Conservation (phyloP, 2,113 vertebrate genomes). For the Ariopsis seemanni region DNA sequence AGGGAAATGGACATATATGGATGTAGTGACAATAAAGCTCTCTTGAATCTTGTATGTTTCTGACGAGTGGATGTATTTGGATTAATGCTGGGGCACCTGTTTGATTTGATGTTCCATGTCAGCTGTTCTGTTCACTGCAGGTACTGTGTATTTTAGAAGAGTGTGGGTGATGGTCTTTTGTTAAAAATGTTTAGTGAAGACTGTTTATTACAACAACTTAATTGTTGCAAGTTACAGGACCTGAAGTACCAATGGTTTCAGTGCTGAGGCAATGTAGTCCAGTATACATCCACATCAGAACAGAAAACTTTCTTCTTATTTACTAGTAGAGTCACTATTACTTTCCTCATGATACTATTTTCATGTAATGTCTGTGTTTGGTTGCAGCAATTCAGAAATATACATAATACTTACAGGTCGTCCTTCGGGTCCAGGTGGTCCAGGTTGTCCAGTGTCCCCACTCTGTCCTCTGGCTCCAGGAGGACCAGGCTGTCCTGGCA, state of each 20-base stretch:
- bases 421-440: conserved; percentile 84
- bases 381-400: background rate
- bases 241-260: background rate
- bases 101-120: background rate
- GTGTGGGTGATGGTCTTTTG: background rate
- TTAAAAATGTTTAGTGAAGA: background rate
- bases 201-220: background rate
- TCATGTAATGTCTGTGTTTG: background rate
- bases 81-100: background rate
- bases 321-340: background rate
- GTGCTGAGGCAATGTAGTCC: background rate
- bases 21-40: too few species aligned
- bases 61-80: background rate
- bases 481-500: conserved; percentile 77
- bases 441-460: conserved; percentile 78
- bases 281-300: background rate
- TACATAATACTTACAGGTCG: conserved; percentile 79
- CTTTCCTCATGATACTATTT: background rate
- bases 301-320: background rate
- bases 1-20: too few species aligned
- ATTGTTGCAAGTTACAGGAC: background rate
- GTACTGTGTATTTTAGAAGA: background rate
- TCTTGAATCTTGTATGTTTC: background rate
- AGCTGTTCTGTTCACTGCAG: background rate
- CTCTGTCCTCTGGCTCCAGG: conserved; percentile 77